phyloP scores from a whole-genome alignment of 1,140 invertebrate genomes.

The Metopolophium dirhodum region DNA sequence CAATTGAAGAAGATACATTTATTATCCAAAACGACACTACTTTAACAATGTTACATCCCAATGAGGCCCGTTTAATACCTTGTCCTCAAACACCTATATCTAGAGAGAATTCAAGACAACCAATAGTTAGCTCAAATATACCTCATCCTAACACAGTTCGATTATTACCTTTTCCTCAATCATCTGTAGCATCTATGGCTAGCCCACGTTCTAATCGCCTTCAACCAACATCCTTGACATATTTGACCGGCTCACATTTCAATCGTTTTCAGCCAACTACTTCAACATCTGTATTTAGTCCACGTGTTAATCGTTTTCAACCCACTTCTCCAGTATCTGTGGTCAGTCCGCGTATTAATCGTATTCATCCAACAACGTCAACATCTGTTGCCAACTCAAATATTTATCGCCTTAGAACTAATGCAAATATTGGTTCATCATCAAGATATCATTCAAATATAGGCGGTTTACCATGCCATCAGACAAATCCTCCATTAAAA shows the following conservation, averaged over 20 bases:
- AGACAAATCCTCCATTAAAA: too few relatives aligned
- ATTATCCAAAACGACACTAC: not conserved
- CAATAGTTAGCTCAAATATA: not conserved
- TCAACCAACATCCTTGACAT: not conserved
- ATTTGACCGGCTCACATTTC: not conserved
- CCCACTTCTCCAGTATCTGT: not conserved
- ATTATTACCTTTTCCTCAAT: not conserved
- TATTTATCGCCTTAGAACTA: not conserved
- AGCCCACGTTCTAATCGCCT: not conserved
- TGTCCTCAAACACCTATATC: not conserved
- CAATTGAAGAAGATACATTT: slow-evolving; percentile 22
- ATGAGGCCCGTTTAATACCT: slow-evolving; percentile 16
- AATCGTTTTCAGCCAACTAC: not conserved
- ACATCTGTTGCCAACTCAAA: not conserved
- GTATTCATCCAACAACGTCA: not conserved
- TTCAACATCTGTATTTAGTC: not conserved
- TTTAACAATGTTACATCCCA: not conserved
- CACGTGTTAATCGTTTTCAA: not conserved
- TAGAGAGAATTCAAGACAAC: slow-evolving; percentile 13
- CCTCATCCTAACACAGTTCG: not conserved
- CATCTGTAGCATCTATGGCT: not conserved
- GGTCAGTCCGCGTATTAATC: not conserved
- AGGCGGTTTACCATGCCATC: too few relatives aligned
- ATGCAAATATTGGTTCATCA: not conserved
- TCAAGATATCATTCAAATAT: too few relatives aligned